Percentiles rank a stretch among this genome's conserved stretches.
phyloP scores from a whole-genome alignment of 53 echinoderm and acorn worm genomes.

The Pentamera pediparva region DNA sequence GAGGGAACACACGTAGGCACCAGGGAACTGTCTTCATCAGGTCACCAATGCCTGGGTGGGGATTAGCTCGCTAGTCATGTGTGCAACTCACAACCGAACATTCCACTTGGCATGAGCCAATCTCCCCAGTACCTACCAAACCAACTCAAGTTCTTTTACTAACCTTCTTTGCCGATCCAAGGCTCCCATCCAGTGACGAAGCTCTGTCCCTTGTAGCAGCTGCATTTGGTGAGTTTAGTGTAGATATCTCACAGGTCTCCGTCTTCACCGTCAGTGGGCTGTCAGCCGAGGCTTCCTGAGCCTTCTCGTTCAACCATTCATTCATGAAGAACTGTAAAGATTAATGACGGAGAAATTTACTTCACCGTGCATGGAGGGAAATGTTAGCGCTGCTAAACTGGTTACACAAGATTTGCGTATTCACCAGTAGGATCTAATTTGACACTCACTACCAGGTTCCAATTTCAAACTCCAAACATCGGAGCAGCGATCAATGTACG shows the following conservation, averaged over 20 bases:
- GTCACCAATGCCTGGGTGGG: too few species aligned
- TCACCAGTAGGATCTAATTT: too few species aligned
- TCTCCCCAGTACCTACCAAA: background rate
- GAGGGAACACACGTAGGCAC: too few species aligned
- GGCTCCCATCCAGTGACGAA: constrained; percentile 35
- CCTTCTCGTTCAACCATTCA: constrained; percentile 98
- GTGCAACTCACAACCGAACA: background rate
- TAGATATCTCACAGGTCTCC: constrained; percentile 56
- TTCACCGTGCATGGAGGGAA: too few species aligned
- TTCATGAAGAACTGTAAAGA: constrained; percentile 85
- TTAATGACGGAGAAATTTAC: background rate
- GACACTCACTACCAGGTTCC: too few species aligned
- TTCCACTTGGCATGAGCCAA: background rate
- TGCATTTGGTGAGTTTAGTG: constrained; percentile 55
- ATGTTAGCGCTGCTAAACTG: too few species aligned
- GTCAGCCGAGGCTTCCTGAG: constrained; percentile 67
- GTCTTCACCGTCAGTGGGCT: constrained; percentile 90
- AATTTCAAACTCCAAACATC: too few species aligned
- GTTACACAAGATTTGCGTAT: too few species aligned
- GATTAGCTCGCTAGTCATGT: too few species aligned
- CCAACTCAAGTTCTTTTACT: background rate
- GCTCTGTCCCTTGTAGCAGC: constrained; percentile 44
- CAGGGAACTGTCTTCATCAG: too few species aligned
- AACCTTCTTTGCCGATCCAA: constrained; percentile 98
- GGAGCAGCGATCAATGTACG: too few species aligned